phyloP scores from a whole-genome alignment of 2,888 invertebrate genomes.

The Drosophila affinis region DNA sequence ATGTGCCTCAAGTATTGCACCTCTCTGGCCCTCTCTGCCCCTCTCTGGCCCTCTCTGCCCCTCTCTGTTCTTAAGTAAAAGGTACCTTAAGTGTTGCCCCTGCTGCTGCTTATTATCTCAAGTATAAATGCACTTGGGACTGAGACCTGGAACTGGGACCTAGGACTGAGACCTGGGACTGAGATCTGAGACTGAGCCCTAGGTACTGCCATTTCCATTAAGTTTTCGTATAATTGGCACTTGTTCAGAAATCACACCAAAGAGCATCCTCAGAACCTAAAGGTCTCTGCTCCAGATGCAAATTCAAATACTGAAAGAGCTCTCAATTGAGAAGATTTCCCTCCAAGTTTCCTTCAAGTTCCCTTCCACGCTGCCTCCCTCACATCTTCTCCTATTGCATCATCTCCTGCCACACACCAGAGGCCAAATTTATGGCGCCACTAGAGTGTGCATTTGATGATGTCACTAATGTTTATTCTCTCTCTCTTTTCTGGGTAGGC shows the following conservation, averaged over 20 bases:
- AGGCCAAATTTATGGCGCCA: conserved; percentile 34
- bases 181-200: too few relatives aligned
- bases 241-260: too few relatives aligned
- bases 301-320: neutral
- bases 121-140: too few relatives aligned
- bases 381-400: conserved; percentile 21
- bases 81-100: neutral
- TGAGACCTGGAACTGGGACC: too few relatives aligned
- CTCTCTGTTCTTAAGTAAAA: too few relatives aligned
- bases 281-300: neutral
- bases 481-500: neutral
- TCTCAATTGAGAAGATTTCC: neutral
- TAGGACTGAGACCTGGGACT: too few relatives aligned
- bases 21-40: too few relatives aligned
- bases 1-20: too few relatives aligned
- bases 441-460: conserved; percentile 44
- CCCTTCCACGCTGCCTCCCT: neutral
- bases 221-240: neutral
- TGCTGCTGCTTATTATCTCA: too few relatives aligned
- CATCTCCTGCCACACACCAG: conserved; percentile 17
- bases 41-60: too few relatives aligned
- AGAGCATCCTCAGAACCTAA: neutral
- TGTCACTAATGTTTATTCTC: conserved; percentile 33
- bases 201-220: neutral
- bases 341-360: too few relatives aligned